Evolutionary conservation across 2,888 invertebrate genomes (phyloP).

Genomic region (Scaptodrosophila latifasciaeformis): DNA sequence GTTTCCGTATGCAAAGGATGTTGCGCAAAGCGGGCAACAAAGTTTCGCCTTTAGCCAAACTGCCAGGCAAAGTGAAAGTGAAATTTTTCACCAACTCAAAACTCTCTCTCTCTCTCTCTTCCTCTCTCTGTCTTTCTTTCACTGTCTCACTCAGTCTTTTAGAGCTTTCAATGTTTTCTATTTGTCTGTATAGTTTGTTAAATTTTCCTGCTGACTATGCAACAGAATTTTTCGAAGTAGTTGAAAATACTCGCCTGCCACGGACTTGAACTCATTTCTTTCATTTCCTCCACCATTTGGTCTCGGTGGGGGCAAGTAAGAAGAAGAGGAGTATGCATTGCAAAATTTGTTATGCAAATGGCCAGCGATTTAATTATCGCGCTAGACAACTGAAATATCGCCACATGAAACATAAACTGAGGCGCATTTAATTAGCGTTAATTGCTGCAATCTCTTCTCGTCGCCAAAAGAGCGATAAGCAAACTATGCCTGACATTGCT

Average conservation of each 20-base stretch:
- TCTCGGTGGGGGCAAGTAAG: too few relatives aligned
- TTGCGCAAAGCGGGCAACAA: slow-evolving; percentile 58
- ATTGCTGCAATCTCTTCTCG: slow-evolving; percentile 62
- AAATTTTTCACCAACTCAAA: slow-evolving; percentile 37
- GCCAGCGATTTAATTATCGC: slow-evolving; percentile 70
- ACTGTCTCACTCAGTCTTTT: too few relatives aligned
- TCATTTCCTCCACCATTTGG: too few relatives aligned
- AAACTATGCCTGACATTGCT: slow-evolving; percentile 32
- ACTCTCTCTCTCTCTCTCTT: neutral
- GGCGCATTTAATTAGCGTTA: slow-evolving; percentile 72
- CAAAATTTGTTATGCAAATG: slow-evolving; percentile 71
- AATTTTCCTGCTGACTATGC: neutral
- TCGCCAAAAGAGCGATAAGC: slow-evolving; percentile 27
- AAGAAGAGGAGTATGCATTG: slow-evolving; percentile 4
- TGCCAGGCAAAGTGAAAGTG: slow-evolving; percentile 67
- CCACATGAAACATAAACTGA: slow-evolving; percentile 61
- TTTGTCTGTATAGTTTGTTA: too few relatives aligned
- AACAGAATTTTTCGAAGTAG: too few relatives aligned
- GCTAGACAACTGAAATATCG: slow-evolving; percentile 71
- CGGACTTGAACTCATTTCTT: slow-evolving; percentile 59
- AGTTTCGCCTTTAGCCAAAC: slow-evolving; percentile 60
- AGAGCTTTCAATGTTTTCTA: neutral
- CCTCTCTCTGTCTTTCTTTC: neutral
- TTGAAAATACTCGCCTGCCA: slow-evolving; percentile 36
- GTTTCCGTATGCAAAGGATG: slow-evolving; percentile 72